phyloP scores from a whole-genome alignment of 2,888 invertebrate species.

The Agrotis segetum region DNA sequence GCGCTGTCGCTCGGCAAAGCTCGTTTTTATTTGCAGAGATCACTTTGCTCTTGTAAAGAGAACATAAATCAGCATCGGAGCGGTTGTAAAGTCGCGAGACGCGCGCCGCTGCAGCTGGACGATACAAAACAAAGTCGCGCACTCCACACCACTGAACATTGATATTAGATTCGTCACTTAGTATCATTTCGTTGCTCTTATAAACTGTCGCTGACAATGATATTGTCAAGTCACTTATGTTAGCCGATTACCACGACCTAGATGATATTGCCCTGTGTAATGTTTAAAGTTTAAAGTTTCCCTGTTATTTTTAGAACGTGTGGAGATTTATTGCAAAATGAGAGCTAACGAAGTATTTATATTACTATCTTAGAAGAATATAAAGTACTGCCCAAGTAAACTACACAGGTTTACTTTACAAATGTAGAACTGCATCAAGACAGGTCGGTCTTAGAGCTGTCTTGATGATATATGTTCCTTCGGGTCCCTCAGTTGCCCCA shows the following conservation, averaged over 20 bases:
- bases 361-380: too few relatives aligned
- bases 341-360: too few relatives aligned
- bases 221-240: background rate
- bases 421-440: too few relatives aligned
- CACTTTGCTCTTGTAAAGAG: conserved; percentile 60
- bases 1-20: conserved; percentile 22
- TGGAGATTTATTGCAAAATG: background rate
- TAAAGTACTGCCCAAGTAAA: too few relatives aligned
- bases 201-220: background rate
- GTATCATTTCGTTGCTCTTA: conserved; percentile 10
- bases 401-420: too few relatives aligned
- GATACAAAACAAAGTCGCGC: conserved; percentile 28
- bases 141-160: conserved; percentile 3
- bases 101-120: conserved; percentile 8
- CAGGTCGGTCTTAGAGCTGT: too few relatives aligned
- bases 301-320: conserved; percentile 8
- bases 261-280: background rate
- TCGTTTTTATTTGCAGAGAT: conserved; percentile 62
- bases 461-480: too few relatives aligned
- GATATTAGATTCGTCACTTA: conserved; percentile 40
- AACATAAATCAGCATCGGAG: conserved; percentile 68
- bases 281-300: background rate
- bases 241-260: background rate
- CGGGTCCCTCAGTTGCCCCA: too few relatives aligned
- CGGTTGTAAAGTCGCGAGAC: conserved; percentile 41